Evolutionary conservation across 92 coral and sea anemone species (phyloP).

Genomic region (Zoanthus gigantus): DNA sequence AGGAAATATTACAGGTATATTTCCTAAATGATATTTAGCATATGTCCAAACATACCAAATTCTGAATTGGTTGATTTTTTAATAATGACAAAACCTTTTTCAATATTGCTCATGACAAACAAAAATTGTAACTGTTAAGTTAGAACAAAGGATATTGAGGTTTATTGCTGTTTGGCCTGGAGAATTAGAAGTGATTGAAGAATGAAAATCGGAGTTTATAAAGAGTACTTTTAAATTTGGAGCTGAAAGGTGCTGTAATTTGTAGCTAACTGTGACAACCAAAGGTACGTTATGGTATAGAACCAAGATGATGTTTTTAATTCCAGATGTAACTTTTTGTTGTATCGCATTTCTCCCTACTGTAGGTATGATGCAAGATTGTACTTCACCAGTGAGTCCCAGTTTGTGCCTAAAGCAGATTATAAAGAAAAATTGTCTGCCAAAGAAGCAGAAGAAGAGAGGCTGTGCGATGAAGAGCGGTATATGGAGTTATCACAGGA

Average conservation of each 20-base stretch:
- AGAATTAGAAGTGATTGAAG: not conserved
- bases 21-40: no score
- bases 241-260: not conserved
- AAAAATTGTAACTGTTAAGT: no score
- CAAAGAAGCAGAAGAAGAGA: slow-evolving; percentile 79
- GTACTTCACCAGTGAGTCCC: slow-evolving; percentile 85
- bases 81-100: no score
- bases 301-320: not conserved
- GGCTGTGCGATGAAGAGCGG: slow-evolving; percentile 91
- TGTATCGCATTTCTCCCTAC: not conserved
- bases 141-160: no score
- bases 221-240: no score
- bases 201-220: no score
- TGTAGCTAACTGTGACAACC: not conserved
- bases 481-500: slow-evolving; percentile 81
- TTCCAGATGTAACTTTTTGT: not conserved
- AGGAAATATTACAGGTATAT: not conserved
- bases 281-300: not conserved
- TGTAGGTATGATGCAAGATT: slow-evolving; percentile 94
- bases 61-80: no score
- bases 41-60: no score
- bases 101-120: no score
- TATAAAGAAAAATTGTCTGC: slow-evolving; percentile 52
- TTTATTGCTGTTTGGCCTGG: no score
- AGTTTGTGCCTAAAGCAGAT: slow-evolving; percentile 66